Percentiles rank a stretch among this genome's conserved stretches.
Conservation (phyloP, 2,888 invertebrate genomes). For the Caenorhabditis wallacei region DNA sequence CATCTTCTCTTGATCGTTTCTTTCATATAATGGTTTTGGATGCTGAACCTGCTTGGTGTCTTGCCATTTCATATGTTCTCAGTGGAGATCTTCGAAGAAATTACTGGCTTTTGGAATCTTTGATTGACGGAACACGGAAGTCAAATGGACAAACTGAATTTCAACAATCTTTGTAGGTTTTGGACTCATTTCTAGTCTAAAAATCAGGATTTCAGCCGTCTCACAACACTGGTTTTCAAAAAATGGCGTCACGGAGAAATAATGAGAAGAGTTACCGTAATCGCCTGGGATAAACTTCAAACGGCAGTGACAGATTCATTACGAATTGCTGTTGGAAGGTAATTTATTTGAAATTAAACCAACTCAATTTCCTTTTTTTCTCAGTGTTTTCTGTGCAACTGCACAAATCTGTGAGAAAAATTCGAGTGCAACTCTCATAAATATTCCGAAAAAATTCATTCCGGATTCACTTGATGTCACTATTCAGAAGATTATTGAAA, state of each 20-base stretch:
- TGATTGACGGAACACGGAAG: conserved; percentile 55
- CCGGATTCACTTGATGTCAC: conserved; percentile 23
- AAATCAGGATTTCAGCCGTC: conserved; percentile 59
- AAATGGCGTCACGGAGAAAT: conserved; percentile 68
- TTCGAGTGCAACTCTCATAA: conserved; percentile 15
- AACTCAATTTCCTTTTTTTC: not conserved
- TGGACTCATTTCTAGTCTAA: not conserved
- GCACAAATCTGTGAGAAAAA: conserved; percentile 20
- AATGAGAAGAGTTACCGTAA: conserved; percentile 56
- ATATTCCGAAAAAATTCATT: conserved; percentile 12
- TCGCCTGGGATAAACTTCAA: conserved; percentile 63
- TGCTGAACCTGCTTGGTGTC: conserved; percentile 52
- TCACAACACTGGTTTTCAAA: conserved; percentile 36
- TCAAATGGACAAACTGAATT: conserved; percentile 44
- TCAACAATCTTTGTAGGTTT: conserved; percentile 31
- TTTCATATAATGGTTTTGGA: conserved; percentile 61
- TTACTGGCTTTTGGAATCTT: conserved; percentile 70
- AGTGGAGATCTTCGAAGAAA: conserved; percentile 64
- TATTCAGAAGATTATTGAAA: conserved; percentile 26
- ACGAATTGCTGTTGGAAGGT: conserved; percentile 50
- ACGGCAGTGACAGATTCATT: conserved; percentile 56
- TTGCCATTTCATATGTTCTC: conserved; percentile 7
- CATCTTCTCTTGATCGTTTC: conserved; percentile 38
- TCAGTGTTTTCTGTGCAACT: conserved; percentile 13
- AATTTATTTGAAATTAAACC: not conserved